Percentiles rank a stretch among this genome's conserved stretches.
phyloP scores from a whole-genome alignment of 2,797 vertebrate species.

The Pogoniulus pusillus region DNA sequence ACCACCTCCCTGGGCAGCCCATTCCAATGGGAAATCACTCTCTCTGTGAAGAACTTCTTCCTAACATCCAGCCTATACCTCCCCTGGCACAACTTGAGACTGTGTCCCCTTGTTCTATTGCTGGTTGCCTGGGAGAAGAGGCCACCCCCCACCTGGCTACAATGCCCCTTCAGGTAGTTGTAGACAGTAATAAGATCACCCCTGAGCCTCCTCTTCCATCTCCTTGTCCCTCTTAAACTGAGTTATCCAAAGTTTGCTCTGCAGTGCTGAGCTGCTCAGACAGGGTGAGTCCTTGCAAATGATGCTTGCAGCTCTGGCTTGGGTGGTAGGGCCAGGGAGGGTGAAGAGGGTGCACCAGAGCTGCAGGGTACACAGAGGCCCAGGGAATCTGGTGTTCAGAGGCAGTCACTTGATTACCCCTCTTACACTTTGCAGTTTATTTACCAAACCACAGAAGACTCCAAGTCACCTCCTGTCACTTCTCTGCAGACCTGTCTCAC shows the following conservation, averaged over 20 bases:
- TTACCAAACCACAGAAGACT: background rate
- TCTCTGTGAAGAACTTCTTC: too few species aligned
- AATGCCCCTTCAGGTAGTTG: too few species aligned
- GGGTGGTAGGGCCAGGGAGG: background rate
- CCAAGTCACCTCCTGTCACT: background rate
- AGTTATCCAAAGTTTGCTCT: background rate
- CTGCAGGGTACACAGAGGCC: fast-evolving
- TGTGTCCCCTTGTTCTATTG: too few species aligned
- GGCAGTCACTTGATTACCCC: background rate
- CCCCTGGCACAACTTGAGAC: too few species aligned
- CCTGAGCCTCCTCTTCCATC: too few species aligned
- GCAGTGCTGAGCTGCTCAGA: background rate
- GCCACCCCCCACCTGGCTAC: too few species aligned
- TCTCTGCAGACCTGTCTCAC: background rate
- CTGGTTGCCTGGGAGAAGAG: too few species aligned
- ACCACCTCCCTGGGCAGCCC: too few species aligned
- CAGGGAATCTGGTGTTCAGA: background rate
- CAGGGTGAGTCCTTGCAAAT: background rate
- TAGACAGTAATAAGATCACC: too few species aligned
- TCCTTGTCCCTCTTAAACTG: too few species aligned
- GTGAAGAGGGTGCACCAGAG: background rate
- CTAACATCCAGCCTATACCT: too few species aligned
- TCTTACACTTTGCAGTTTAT: background rate
- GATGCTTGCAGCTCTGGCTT: background rate
- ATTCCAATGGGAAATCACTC: too few species aligned